Base-by-base conservation (phyloP, 2,888 invertebrate species). In the Hoplodrina blanda region DNA sequence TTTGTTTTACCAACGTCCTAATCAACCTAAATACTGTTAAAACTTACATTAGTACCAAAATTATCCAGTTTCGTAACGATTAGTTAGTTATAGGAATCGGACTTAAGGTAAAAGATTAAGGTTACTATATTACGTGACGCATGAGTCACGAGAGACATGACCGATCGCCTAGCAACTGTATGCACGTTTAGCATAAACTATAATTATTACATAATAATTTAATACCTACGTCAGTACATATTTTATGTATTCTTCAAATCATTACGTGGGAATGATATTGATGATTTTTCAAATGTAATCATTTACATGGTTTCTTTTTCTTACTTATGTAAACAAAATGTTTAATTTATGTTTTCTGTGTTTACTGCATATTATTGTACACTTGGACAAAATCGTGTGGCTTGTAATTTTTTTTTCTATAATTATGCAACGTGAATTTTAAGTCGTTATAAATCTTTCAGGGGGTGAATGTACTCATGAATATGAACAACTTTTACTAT, bases 111-210 rank as follows among this genome's bases (percentile, higher is more conserved):
- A 60, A 70, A 50, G 41, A 30, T 50, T 50, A 33, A 50, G 49
- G n/a, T 56, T 25, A 44, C 15, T 25, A 46, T 11, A 65, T 44
- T 5, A 57, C 52, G 41, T 41, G 41, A 46, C 17, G 25, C 44
- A n/a, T 62, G 52, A 57, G 0, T 65, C 65, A 59, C 19, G 8
- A 41, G 66, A 41, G 53, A 41, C 54, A 66, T 66, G 33, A 52
- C 63, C 50, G 53, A 13, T 44, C 55, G 20, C 50, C 44, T 61
- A 67, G 60, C 55, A 73, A 61, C 59, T 17, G 11, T 2, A 11
- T 44, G 49, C 71, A 70, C 33, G 72, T 56, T 62, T 46, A 62
- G 10, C 55, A 60, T 60, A 37, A 73, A 60, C 60, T 50, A 49
- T 4, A 37, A 37, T 37, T 37, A 19, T 37, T 19, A 66, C 50